These are phyloP conservation scores for Chironomus riparius DNA, from an alignment of 2,888 invertebrate species.

Conservation along the genomic window DNA sequence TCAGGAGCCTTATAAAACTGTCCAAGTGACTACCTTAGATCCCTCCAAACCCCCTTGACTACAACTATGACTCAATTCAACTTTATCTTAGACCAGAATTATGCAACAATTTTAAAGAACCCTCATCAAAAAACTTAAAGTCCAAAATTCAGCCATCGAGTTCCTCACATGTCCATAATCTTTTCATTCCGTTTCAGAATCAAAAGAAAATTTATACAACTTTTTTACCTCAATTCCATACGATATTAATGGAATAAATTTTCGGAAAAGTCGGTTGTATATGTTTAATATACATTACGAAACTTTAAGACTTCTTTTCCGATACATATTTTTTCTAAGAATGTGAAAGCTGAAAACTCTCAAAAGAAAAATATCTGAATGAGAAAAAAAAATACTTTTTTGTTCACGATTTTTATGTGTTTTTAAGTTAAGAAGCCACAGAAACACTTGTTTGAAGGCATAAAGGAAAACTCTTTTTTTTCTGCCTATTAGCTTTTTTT, in stretches of 20 bases:
- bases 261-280: neutral
- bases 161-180: neutral
- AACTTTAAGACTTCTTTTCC: neutral
- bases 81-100: too few relatives aligned
- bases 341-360: too few relatives aligned
- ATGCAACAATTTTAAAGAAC: too few relatives aligned
- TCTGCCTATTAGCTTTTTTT: too few relatives aligned
- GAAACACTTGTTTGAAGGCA: neutral
- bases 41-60: too few relatives aligned
- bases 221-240: neutral
- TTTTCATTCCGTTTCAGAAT: neutral
- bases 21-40: too few relatives aligned
- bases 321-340: too few relatives aligned
- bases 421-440: neutral
- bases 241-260: constrained; percentile 5
- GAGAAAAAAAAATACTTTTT: neutral
- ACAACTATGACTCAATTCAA: too few relatives aligned
- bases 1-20: too few relatives aligned
- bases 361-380: neutral
- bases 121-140: too few relatives aligned
- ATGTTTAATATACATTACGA: neutral
- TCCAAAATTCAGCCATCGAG: too few relatives aligned
- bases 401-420: too few relatives aligned
- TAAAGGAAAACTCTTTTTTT: neutral
- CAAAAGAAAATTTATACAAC: neutral